Evolutionary conservation across 2,888 invertebrate species (phyloP).

Genomic region (Lydus trimaculatus): DNA sequence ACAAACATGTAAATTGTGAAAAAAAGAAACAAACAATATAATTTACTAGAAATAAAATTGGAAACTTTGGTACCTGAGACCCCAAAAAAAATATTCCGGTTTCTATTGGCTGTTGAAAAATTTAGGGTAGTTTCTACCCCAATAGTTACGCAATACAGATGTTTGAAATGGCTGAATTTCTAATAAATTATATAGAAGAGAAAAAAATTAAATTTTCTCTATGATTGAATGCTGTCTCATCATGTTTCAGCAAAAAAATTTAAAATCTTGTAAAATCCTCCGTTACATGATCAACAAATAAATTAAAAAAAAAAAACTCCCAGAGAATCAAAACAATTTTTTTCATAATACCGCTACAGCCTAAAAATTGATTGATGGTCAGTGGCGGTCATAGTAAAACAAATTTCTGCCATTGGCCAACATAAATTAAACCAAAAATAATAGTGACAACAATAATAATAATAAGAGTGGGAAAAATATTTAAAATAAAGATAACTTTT

Average conservation of each 20-base stretch:
- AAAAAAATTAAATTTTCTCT: not conserved
- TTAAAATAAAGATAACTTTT: not conserved
- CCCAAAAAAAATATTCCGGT: not conserved
- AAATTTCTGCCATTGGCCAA: not conserved
- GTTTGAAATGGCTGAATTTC: not conserved
- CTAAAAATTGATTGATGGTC: not conserved
- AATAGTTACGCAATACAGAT: conserved; percentile 8
- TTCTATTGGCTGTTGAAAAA: not conserved
- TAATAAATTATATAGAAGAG: not conserved
- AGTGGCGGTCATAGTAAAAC: not conserved
- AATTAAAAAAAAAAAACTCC: not conserved
- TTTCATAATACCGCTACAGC: not conserved
- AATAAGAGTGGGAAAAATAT: not conserved
- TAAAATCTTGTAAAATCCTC: not conserved
- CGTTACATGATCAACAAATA: not conserved
- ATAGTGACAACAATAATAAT: not conserved
- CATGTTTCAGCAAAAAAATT: conserved; percentile 37
- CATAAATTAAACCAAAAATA: not conserved
- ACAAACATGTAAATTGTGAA: conserved; percentile 3
- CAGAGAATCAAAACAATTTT: not conserved
- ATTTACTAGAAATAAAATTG: not conserved
- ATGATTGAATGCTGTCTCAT: conserved; percentile 34
- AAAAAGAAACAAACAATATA: not conserved
- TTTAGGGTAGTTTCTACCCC: conserved; percentile 3
- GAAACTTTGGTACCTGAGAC: not conserved